phyloP scores from a whole-genome alignment of 2,113 vertebrate genomes.

The Mellivora capensis region DNA sequence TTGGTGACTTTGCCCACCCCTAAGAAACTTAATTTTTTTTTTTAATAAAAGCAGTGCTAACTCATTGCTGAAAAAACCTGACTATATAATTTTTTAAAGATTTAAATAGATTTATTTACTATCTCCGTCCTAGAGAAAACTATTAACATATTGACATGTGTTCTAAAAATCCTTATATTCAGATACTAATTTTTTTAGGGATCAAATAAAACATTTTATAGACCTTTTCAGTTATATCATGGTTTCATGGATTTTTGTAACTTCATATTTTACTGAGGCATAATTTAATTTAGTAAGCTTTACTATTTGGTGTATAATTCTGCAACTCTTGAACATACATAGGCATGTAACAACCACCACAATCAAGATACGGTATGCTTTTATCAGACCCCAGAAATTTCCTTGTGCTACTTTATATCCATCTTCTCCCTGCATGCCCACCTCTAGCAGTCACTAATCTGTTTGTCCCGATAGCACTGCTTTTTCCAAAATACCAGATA shows the following conservation, averaged over 20 bases:
- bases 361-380: neutral
- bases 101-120: neutral
- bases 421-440: neutral
- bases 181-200: neutral
- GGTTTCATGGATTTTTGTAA: neutral
- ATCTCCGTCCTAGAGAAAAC: neutral
- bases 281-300: neutral
- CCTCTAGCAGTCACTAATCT: neutral
- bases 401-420: neutral
- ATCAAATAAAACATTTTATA: neutral
- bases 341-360: neutral
- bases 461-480: neutral
- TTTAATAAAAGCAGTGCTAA: neutral
- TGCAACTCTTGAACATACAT: accelerated
- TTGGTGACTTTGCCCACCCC: neutral
- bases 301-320: neutral
- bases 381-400: neutral
- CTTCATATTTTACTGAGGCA: neutral
- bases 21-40: neutral
- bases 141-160: neutral
- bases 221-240: neutral
- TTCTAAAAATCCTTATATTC: neutral
- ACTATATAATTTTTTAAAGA: neutral
- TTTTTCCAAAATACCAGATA: neutral
- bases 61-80: neutral